These are phyloP conservation scores for Poicephalus meyeri DNA, from an alignment of 2,113 vertebrate genomes.

Conservation along the genomic window DNA sequence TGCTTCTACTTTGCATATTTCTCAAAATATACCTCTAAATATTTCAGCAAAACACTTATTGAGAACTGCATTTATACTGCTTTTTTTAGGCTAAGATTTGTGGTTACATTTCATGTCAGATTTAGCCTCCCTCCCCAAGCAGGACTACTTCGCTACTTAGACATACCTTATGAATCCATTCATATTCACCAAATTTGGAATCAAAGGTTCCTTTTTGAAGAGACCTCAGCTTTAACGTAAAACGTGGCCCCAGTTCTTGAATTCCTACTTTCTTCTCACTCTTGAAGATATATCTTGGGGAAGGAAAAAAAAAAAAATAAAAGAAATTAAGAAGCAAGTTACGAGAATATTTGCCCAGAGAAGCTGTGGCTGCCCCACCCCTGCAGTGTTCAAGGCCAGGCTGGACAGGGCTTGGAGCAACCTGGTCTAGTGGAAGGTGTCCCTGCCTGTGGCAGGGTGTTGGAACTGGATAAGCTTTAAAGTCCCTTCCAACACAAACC, in stretches of 20 bases:
- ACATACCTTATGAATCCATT: constrained; percentile 97
- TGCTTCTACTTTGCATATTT: neutral
- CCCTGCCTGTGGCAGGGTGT: neutral
- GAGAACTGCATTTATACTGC: neutral
- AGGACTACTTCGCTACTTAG: neutral
- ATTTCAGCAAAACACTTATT: neutral
- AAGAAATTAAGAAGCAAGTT: neutral
- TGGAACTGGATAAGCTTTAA: neutral
- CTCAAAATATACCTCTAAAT: neutral
- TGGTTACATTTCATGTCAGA: neutral
- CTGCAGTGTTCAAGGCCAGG: neutral
- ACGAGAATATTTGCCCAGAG: neutral
- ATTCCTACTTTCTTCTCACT: constrained; percentile 97
- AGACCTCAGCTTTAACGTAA: constrained; percentile 95
- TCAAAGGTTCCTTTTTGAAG: constrained; percentile 98
- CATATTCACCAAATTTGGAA: constrained; percentile 97
- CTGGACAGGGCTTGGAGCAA: neutral
- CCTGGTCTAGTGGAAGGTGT: neutral
- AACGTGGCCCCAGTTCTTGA: constrained; percentile 96
- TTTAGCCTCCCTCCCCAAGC: neutral
- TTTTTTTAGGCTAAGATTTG: neutral
- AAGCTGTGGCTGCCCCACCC: neutral
- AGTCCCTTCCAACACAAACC: neutral
- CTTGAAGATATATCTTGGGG: constrained; percentile 90
- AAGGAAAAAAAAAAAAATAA: neutral